These are phyloP conservation scores for Pollicipes pollicipes DNA, from an alignment of 1,140 invertebrate genomes.

Conservation along the genomic window DNA sequence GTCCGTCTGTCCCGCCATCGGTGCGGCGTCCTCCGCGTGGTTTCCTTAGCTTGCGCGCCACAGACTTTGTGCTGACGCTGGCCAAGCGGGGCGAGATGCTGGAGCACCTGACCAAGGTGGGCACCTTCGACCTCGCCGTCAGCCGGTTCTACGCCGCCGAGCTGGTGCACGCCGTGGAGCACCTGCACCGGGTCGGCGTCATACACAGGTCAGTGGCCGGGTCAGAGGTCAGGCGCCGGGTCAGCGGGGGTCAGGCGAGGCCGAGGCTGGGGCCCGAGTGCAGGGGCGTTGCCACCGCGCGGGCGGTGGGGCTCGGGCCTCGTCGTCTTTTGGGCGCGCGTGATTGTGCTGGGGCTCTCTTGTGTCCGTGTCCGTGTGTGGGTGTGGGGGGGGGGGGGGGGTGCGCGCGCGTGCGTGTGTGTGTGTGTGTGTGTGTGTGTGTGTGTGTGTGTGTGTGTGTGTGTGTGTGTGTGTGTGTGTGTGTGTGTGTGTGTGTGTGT, in stretches of 20 bases:
- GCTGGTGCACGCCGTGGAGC: constrained; percentile 75
- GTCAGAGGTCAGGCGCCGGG: background rate
- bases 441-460: too few relatives aligned
- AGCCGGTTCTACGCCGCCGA: constrained; percentile 87
- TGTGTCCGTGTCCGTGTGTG: too few relatives aligned
- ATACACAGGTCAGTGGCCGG: constrained; percentile 29
- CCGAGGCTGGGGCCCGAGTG: background rate
- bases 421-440: too few relatives aligned
- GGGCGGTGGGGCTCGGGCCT: too few relatives aligned
- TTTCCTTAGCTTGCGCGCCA: background rate
- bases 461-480: too few relatives aligned
- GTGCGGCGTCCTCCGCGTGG: constrained; percentile 6
- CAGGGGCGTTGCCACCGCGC: background rate
- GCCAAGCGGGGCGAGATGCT: constrained; percentile 87
- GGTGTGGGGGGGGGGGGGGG: background rate
- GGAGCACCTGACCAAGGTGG: constrained; percentile 75
- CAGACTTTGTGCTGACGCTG: constrained; percentile 87
- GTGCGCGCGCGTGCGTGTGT: too few relatives aligned
- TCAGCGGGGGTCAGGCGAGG: too few relatives aligned
- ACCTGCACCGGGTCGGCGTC: constrained; percentile 73
- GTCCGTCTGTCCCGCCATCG: constrained; percentile 6
- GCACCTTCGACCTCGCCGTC: constrained; percentile 71
- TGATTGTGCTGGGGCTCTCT: too few relatives aligned
- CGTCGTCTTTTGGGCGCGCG: too few relatives aligned
- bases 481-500: too few relatives aligned